Evolutionary conservation across 2,113 vertebrate species (phyloP).

Genomic region (Zapornia atra): DNA sequence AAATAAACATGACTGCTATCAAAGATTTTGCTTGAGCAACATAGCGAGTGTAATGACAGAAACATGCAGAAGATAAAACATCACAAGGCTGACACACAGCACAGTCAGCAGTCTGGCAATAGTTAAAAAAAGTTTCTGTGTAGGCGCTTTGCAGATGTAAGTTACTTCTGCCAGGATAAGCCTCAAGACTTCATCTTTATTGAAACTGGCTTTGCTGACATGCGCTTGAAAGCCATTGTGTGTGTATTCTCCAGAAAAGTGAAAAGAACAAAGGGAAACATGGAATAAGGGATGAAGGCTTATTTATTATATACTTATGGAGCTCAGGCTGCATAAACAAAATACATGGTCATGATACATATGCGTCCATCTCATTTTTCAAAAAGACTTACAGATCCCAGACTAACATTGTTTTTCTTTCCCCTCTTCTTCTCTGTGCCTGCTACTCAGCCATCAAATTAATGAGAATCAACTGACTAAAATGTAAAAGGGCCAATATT

Average conservation of each 20-base stretch:
- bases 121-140: constrained; percentile 47
- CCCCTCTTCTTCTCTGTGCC: background rate
- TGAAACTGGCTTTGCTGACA: constrained; percentile 34
- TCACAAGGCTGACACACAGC: constrained; percentile 33
- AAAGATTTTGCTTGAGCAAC: constrained; percentile 30
- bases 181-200: constrained; percentile 31
- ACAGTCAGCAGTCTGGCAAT: constrained; percentile 36
- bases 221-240: background rate
- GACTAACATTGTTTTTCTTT: background rate
- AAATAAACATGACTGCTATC: constrained; percentile 45
- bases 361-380: background rate
- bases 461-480: constrained; percentile 16
- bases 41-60: constrained; percentile 28
- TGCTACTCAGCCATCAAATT: background rate
- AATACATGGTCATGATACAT: background rate
- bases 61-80: constrained; percentile 48
- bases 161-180: constrained; percentile 43
- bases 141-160: constrained; percentile 49
- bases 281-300: background rate
- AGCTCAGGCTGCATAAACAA: constrained; percentile 19
- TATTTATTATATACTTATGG: background rate
- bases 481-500: background rate
- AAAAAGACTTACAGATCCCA: background rate
- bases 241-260: background rate
- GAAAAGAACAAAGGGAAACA: constrained; percentile 51